Evolutionary conservation across 2,888 invertebrate genomes (phyloP).

Genomic region (Lordiphosa andalusiaca): DNA sequence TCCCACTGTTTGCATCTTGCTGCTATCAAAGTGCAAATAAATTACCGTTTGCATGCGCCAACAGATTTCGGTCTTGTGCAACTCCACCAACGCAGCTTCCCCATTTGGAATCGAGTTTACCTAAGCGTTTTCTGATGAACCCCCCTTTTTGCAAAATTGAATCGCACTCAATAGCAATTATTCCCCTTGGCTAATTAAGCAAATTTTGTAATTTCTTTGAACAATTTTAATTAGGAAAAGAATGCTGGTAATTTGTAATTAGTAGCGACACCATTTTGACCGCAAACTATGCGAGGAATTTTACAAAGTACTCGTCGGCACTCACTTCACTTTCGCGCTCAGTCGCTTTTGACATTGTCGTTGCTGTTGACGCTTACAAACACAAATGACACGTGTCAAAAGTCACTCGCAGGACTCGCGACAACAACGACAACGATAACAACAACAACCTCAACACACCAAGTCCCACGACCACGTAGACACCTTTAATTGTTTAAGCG

Average conservation of each 20-base stretch:
- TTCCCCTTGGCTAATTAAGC: constrained; percentile 11
- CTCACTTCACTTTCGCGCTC: constrained; percentile 42
- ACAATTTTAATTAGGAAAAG: constrained; percentile 23
- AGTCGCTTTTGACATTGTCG: constrained; percentile 20
- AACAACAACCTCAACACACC: constrained; percentile 15
- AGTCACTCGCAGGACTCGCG: constrained; percentile 26
- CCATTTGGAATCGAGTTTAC: constrained; percentile 3
- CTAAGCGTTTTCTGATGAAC: constrained; percentile 68
- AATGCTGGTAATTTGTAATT: constrained; percentile 29
- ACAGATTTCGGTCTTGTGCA: constrained; percentile 14
- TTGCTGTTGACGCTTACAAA: constrained; percentile 26
- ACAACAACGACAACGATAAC: too few species aligned
- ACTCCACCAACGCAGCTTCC: too few species aligned
- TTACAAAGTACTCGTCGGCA: constrained; percentile 12
- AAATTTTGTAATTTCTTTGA: constrained; percentile 24
- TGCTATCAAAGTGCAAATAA: constrained; percentile 74
- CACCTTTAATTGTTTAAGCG: constrained; percentile 55
- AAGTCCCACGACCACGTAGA: constrained; percentile 45
- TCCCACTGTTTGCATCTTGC: constrained; percentile 55
- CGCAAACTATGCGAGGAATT: constrained; percentile 42
- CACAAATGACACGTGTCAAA: constrained; percentile 64
- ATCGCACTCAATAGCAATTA: constrained; percentile 26
- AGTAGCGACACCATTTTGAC: constrained; percentile 25
- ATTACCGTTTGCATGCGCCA: constrained; percentile 43
- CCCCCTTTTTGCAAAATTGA: constrained; percentile 22